Evolutionary conservation across 2,113 vertebrate species (phyloP).

Genomic region (Dicaeum eximium): DNA sequence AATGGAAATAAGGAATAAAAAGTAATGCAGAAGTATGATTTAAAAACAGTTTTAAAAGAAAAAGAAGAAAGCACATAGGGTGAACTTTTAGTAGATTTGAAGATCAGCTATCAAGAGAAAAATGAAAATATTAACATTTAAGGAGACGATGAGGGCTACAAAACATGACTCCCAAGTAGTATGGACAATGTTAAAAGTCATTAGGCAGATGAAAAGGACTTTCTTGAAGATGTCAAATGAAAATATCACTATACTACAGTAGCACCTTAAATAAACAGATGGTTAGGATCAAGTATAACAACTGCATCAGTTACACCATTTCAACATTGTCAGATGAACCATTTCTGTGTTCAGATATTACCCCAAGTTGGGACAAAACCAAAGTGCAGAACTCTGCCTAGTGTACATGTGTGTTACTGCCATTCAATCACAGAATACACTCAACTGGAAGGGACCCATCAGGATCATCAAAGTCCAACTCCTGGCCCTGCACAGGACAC

Average conservation of each 20-base stretch:
- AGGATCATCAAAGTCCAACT: neutral
- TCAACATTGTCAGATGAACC: neutral
- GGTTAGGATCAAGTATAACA: neutral
- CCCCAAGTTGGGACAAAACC: neutral
- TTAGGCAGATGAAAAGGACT: neutral
- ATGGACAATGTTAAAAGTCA: neutral
- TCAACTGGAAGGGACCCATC: neutral
- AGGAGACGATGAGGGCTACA: neutral
- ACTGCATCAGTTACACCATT: neutral
- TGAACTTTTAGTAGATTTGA: neutral
- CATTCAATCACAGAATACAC: neutral
- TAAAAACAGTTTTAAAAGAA: neutral
- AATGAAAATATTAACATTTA: conserved; percentile 30
- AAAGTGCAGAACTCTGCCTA: neutral
- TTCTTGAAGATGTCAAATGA: neutral
- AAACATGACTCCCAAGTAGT: neutral
- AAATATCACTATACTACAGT: neutral
- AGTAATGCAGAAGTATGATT: neutral
- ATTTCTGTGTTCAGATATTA: neutral
- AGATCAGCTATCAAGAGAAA: neutral
- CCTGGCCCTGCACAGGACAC: neutral
- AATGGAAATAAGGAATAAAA: neutral
- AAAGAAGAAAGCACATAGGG: neutral
- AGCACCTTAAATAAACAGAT: neutral
- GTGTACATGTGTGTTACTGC: neutral